Evolutionary conservation across 2,113 vertebrate species (phyloP), one percentile per base, ranked within the genome.

Genomic region (Carollia perspicillata): DNA sequence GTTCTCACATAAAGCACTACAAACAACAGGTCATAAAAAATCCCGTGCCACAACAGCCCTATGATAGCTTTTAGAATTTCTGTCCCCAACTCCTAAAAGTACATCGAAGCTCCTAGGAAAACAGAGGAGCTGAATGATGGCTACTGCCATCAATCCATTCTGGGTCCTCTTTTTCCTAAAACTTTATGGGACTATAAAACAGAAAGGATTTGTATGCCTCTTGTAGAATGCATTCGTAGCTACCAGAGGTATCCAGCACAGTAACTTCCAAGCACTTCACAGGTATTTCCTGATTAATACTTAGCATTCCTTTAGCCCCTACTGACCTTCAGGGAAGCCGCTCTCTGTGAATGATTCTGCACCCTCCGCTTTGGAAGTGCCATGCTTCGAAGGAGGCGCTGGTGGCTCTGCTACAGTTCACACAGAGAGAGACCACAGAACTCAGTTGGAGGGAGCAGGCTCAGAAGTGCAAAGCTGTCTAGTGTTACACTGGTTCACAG

Each of bases 271-370:
- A 65, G 51, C 28, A 37, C 40, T 65, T 69, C 53, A 1, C 6
- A 75, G 20, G 2, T n/a, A 30, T 47, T 49, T 60, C 75, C 49
- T 86, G 60, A 42, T 26, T 20, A 37, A 30, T 63, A 44, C 35
- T 23, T 5, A 37, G 44, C 74, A 42, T 30, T 26, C 68, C 51
- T 17, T 12, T 23, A 13, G 85, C 63, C 23, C 35, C 89, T 33
- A 77, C 98, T 97, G 93, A 99, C 99, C 99, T 99, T 98, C 96
- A 86, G 99, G 97, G 98, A 97, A 90, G 53, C 98, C 97, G 1
- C 99, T 98, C 95, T 98, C 98, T 72, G 94, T 35, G 17, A 90
- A 44, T 9, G 77, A 87, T 5, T 95, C 89, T 30, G 96, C 94
- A 0, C 69, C 96, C 37, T 72, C 78, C n/a, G 77, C 87, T n/a